Conservation (phyloP, 1,140 invertebrate species). For the Odontomachus brunneus region DNA sequence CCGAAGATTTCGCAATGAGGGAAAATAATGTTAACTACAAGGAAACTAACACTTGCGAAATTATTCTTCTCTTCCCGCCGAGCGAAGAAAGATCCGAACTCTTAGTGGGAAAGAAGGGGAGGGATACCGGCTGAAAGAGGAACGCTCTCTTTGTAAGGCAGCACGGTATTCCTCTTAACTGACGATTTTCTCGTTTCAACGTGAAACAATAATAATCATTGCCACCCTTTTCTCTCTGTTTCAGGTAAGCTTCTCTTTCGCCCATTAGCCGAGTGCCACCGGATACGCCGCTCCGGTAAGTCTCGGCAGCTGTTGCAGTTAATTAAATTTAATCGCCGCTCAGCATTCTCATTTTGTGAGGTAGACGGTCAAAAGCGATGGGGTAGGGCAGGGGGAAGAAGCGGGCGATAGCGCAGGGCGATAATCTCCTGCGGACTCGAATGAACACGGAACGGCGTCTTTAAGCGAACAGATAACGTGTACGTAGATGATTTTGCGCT, state of each 20-base stretch:
- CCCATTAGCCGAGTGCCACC: constrained; percentile 43
- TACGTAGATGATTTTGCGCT: constrained; percentile 9
- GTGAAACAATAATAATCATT: constrained; percentile 50
- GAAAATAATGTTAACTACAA: too few relatives aligned
- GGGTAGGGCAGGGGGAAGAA: constrained; percentile 11
- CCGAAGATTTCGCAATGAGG: too few relatives aligned
- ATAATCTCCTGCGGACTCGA: constrained; percentile 14
- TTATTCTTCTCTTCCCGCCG: too few relatives aligned
- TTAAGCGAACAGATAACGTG: constrained; percentile 33
- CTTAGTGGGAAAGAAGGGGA: not conserved
- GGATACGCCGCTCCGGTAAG: constrained; percentile 52
- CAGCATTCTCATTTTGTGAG: constrained; percentile 48
- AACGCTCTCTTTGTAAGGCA: not conserved
- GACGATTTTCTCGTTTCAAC: constrained; percentile 43
- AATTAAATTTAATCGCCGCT: constrained; percentile 65
- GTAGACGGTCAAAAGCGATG: constrained; percentile 16
- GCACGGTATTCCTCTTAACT: constrained; percentile 18
- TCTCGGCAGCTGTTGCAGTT: constrained; percentile 57
- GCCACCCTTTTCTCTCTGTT: constrained; percentile 50
- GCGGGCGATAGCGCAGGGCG: constrained; percentile 9
- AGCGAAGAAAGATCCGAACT: not conserved
- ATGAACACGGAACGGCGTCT: constrained; percentile 13
- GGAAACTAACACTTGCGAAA: too few relatives aligned
- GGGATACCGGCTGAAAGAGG: too few relatives aligned
- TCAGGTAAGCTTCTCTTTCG: constrained; percentile 60